Percentiles rank a stretch among this genome's conserved stretches.
These are phyloP conservation scores for Cryptoleucopteryx plumbea DNA, from an alignment of 2,113 vertebrate species.

Conservation along the genomic window DNA sequence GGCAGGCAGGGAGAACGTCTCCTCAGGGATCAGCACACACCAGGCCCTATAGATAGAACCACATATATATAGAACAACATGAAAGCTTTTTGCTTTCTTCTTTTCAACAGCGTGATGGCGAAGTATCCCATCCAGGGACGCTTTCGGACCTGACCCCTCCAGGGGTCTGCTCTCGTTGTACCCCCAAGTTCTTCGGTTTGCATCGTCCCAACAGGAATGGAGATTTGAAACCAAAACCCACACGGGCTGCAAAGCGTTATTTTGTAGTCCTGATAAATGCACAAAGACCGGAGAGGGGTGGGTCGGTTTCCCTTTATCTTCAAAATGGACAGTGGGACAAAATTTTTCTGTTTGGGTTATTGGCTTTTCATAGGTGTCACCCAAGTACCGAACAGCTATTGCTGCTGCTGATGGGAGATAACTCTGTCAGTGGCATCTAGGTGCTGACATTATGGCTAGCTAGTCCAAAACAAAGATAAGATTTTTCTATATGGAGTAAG, in stretches of 20 bases:
- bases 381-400: neutral
- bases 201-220: neutral
- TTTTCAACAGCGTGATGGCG: constrained; percentile 33
- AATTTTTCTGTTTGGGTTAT: neutral
- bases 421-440: constrained; percentile 43
- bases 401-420: constrained; percentile 32
- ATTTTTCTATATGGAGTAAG: constrained; percentile 50
- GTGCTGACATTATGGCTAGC: constrained; percentile 32
- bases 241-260: neutral
- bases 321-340: neutral
- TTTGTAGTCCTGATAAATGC: neutral
- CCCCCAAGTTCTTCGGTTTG: neutral
- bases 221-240: neutral
- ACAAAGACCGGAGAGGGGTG: neutral
- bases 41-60: constrained; percentile 39
- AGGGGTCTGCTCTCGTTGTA: neutral
- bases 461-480: constrained; percentile 8
- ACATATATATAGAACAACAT: constrained; percentile 72
- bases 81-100: constrained; percentile 54
- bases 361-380: neutral
- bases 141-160: neutral
- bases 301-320: neutral
- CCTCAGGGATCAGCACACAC: constrained; percentile 66
- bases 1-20: constrained; percentile 69
- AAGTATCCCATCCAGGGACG: neutral